Conservation (phyloP, 2,888 invertebrate genomes). For the Tillus elongatus region DNA sequence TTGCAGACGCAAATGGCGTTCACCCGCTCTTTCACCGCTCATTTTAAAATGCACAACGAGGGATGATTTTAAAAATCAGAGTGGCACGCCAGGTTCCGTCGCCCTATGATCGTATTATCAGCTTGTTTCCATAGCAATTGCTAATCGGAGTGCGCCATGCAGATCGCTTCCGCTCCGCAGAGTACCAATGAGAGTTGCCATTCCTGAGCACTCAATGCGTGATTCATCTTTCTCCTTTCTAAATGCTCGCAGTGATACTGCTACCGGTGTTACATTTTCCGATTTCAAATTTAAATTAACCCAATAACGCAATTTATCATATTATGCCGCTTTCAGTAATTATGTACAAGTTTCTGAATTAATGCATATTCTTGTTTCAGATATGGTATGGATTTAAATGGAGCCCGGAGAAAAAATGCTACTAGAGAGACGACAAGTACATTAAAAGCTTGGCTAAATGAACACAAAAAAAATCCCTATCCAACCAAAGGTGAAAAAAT, state of each 20-base stretch:
- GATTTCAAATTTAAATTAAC: no score
- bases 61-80: constrained; percentile 44
- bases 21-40: no score
- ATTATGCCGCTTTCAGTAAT: no score
- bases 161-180: constrained; percentile 38
- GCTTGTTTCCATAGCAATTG: constrained; percentile 52
- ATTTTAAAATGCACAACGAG: constrained; percentile 33
- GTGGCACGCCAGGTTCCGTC: constrained; percentile 41
- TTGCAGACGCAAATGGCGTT: constrained; percentile 45
- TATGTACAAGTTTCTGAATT: no score
- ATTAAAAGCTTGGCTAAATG: constrained; percentile 95
- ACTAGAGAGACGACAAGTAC: constrained; percentile 97
- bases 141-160: constrained; percentile 47
- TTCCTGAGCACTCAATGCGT: no score
- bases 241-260: no score
- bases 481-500: constrained; percentile 99
- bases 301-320: no score
- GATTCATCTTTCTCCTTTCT: no score
- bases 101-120: constrained; percentile 46
- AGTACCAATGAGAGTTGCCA: constrained; percentile 38
- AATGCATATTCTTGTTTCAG: constrained; percentile 50
- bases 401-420: constrained; percentile 93
- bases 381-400: constrained; percentile 91
- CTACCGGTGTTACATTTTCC: no score
- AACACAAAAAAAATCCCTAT: constrained; percentile 98